A percentile compares a stretch with the other conserved stretches of the same genome.
phyloP scores from a whole-genome alignment of 2,888 invertebrate species.

The Metallyticus violacea region DNA sequence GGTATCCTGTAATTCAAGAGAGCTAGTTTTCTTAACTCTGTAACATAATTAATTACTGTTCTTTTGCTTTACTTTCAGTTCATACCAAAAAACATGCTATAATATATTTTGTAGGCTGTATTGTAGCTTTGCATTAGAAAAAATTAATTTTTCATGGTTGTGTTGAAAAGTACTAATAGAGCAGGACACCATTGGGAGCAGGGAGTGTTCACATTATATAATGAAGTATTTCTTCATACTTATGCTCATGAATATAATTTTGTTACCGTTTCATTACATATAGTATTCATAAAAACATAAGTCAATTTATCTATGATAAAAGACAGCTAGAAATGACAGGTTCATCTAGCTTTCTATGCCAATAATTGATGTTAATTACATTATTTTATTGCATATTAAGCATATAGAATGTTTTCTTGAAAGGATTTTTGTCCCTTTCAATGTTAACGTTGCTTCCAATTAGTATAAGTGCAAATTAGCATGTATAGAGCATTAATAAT shows the following conservation, averaged over 20 bases:
- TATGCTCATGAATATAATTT: background rate
- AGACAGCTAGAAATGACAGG: background rate
- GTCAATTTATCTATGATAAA: background rate
- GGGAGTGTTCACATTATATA: background rate
- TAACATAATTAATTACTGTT: too few relatives aligned
- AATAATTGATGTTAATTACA: background rate
- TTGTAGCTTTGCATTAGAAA: too few relatives aligned
- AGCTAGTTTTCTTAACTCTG: too few relatives aligned
- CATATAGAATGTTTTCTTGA: background rate
- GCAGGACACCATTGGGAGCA: background rate
- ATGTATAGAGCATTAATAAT: background rate
- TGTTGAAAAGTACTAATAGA: background rate
- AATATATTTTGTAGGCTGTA: too few relatives aligned
- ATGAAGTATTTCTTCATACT: background rate
- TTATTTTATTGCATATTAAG: background rate
- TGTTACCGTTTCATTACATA: background rate
- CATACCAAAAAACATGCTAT: too few relatives aligned
- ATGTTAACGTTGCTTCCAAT: background rate
- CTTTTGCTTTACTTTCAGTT: too few relatives aligned
- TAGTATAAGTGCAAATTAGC: background rate
- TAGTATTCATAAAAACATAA: background rate
- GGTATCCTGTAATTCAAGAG: too few relatives aligned
- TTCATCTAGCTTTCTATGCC: background rate
- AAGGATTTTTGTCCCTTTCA: constrained; percentile 4
- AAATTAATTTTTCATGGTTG: background rate